These are phyloP conservation scores for Cheilinus undulatus DNA, from an alignment of 2,113 vertebrate genomes.

Conservation along the genomic window DNA sequence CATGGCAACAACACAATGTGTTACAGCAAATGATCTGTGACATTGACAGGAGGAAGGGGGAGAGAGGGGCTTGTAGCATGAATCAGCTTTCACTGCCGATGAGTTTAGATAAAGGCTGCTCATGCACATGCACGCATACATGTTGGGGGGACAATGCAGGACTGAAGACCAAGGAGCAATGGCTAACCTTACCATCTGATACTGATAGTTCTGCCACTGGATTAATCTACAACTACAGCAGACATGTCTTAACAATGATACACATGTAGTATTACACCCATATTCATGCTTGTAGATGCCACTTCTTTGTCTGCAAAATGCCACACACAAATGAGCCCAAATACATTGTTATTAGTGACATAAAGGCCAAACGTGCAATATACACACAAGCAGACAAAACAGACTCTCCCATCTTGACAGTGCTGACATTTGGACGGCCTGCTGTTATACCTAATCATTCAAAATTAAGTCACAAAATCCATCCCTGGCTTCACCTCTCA, in stretches of 20 bases:
- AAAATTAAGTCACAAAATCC: conserved; percentile 79
- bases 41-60: conserved; percentile 25
- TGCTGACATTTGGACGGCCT: conserved; percentile 73
- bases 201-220: background rate
- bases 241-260: background rate
- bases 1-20: conserved; percentile 41
- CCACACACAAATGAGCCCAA: conserved; percentile 44
- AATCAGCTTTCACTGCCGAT: conserved; percentile 61
- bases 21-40: conserved; percentile 67
- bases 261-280: background rate
- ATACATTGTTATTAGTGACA: conserved; percentile 46
- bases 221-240: conserved; percentile 6
- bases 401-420: conserved; percentile 47
- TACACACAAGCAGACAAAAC: conserved; percentile 36
- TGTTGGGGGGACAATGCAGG: conserved; percentile 15
- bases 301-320: conserved; percentile 34
- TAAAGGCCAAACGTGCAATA: conserved; percentile 54
- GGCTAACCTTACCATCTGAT: conserved; percentile 7
- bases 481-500: conserved; percentile 63
- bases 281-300: background rate
- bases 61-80: conserved; percentile 47
- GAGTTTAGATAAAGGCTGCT: conserved; percentile 37
- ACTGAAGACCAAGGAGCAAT: conserved; percentile 34
- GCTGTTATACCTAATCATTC: conserved; percentile 76
- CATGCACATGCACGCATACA: conserved; percentile 8